Evolutionary conservation across 2,113 vertebrate species (phyloP).

Genomic region (Oreochromis aureus): DNA sequence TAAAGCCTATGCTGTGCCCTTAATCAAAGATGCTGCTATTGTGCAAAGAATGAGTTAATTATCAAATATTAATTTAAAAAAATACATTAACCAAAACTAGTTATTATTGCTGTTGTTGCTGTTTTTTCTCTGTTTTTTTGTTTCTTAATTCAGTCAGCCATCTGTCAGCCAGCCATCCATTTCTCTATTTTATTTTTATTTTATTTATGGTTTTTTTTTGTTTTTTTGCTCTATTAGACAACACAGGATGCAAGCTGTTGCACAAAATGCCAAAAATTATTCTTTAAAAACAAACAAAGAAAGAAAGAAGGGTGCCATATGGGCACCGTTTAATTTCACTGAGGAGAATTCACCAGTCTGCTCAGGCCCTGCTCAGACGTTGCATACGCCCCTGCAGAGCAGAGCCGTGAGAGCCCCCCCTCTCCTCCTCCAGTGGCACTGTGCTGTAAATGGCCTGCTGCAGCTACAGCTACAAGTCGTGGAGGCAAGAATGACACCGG

Average conservation of each 20-base stretch:
- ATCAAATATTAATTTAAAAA: background rate
- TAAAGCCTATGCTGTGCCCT: background rate
- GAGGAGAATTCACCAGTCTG: background rate
- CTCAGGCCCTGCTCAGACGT: background rate
- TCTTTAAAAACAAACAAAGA: background rate
- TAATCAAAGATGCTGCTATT: background rate
- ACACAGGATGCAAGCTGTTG: background rate
- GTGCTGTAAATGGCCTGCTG: constrained; percentile 37
- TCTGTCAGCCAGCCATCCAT: background rate
- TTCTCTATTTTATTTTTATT: background rate
- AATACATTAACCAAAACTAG: background rate
- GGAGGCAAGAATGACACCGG: constrained; percentile 53
- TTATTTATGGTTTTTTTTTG: too few species aligned
- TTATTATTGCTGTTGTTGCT: background rate
- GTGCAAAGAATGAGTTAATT: background rate
- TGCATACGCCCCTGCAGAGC: constrained; percentile 51
- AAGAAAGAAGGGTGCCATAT: background rate
- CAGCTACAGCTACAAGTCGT: constrained; percentile 42
- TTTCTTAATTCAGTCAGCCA: background rate
- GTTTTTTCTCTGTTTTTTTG: background rate
- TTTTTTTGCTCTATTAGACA: background rate
- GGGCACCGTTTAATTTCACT: background rate
- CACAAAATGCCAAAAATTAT: background rate
- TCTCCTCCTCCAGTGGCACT: constrained; percentile 28
- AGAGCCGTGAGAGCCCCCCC: background rate